These are phyloP conservation scores for Euphonia xanthogaster DNA, from an alignment of 2,797 vertebrate species.

Conservation along the genomic window DNA sequence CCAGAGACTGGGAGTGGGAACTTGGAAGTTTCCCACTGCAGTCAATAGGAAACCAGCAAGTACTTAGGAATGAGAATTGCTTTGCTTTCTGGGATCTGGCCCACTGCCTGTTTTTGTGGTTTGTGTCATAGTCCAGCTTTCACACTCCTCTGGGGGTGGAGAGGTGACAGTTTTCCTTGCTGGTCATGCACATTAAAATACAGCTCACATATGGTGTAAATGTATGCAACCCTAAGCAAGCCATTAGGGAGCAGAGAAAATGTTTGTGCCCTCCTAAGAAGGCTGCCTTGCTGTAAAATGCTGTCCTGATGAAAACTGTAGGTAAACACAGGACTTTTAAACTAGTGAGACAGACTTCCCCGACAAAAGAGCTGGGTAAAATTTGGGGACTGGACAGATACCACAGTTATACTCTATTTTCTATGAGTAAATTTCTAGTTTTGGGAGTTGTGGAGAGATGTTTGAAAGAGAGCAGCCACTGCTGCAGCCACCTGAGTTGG, in stretches of 20 bases:
- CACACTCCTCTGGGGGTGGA: neutral
- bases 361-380: neutral
- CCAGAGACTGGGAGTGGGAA: neutral
- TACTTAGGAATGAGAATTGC: conserved; percentile 5
- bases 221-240: neutral
- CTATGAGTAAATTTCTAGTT: neutral
- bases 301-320: neutral
- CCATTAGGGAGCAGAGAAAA: neutral
- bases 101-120: neutral
- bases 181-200: neutral
- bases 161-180: neutral
- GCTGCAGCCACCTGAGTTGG: conserved; percentile 33
- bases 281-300: neutral
- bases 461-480: neutral
- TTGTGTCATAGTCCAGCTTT: conserved; percentile 1
- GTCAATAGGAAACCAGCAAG: conserved; percentile 38
- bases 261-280: neutral
- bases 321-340: neutral
- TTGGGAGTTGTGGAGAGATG: neutral
- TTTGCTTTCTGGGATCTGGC: conserved; percentile 20
- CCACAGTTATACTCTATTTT: neutral
- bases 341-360: neutral
- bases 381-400: neutral
- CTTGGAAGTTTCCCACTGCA: conserved; percentile 33
- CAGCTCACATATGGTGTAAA: neutral